Evolutionary conservation across 1,140 invertebrate species (phyloP).

Genomic region (Drosophila asahinai): DNA sequence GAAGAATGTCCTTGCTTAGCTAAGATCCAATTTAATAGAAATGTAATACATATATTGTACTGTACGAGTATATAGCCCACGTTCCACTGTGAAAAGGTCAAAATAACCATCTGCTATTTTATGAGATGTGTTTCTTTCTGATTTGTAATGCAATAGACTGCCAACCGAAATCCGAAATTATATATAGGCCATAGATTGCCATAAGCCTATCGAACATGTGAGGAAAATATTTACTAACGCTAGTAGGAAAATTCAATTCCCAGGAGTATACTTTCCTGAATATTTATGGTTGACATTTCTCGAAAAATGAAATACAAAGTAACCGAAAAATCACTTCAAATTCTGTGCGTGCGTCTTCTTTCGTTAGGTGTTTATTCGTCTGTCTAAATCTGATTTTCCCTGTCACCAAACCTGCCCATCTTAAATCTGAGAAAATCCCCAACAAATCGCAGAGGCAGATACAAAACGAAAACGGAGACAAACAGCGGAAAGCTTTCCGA

Average conservation of each 20-base stretch:
- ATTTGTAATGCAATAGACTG: constrained; percentile 17
- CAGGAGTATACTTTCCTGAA: not conserved
- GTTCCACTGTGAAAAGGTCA: constrained; percentile 19
- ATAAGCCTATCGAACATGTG: constrained; percentile 10
- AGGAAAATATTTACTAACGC: constrained; percentile 13
- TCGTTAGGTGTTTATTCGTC: constrained; percentile 31
- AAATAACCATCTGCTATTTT: constrained; percentile 16
- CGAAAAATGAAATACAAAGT: not conserved
- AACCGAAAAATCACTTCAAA: constrained; percentile 18
- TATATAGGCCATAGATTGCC: constrained; percentile 6
- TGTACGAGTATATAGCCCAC: not conserved
- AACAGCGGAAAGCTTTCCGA: constrained; percentile 38
- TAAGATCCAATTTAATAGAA: too few species aligned
- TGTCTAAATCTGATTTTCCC: constrained; percentile 30
- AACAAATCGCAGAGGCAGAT: constrained; percentile 10
- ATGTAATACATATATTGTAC: not conserved
- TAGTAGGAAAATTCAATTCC: constrained; percentile 17
- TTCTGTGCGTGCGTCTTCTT: constrained; percentile 7
- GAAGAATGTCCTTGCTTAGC: too few species aligned
- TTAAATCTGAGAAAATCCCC: constrained; percentile 34
- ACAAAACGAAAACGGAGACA: not conserved
- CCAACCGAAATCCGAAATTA: constrained; percentile 23
- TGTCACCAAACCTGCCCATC: constrained; percentile 26
- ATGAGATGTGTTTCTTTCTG: constrained; percentile 16
- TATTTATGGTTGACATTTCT: constrained; percentile 13